A percentile compares a stretch with the other conserved stretches of the same genome.
These are phyloP conservation scores for Vanessa cardui DNA, from an alignment of 2,888 invertebrate genomes.

Conservation along the genomic window DNA sequence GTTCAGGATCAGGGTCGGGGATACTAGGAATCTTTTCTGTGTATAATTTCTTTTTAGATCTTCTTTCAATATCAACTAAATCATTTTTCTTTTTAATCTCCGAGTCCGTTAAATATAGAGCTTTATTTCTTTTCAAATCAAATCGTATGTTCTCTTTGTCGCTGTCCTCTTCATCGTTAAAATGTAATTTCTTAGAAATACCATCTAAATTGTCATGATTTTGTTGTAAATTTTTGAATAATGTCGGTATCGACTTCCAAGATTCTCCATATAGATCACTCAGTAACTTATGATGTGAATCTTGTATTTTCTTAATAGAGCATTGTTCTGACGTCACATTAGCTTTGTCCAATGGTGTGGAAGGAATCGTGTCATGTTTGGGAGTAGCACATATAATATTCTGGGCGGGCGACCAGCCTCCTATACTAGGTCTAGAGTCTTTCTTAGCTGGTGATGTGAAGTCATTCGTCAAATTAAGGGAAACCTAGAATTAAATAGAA, in stretches of 20 bases:
- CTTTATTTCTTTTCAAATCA: constrained; percentile 56
- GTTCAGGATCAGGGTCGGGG: constrained; percentile 35
- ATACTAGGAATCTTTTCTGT: constrained; percentile 66
- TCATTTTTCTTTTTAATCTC: constrained; percentile 56
- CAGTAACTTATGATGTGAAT: constrained; percentile 70
- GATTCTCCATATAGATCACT: constrained; percentile 81
- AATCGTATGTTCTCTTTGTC: constrained; percentile 68
- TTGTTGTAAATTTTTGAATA: constrained; percentile 63
- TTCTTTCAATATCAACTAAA: constrained; percentile 54
- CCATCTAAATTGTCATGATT: constrained; percentile 57
- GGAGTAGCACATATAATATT: constrained; percentile 69
- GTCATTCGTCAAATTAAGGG: constrained; percentile 59
- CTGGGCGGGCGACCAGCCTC: constrained; percentile 75
- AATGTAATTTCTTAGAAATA: constrained; percentile 63
- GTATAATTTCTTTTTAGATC: constrained; percentile 68
- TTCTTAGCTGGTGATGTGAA: constrained; percentile 47
- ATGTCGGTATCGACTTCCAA: constrained; percentile 78
- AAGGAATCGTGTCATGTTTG: constrained; percentile 57
- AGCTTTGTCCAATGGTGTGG: constrained; percentile 65
- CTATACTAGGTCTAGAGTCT: constrained; percentile 56
- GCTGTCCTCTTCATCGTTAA: constrained; percentile 62
- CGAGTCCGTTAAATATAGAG: constrained; percentile 65
- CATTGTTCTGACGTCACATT: constrained; percentile 72
- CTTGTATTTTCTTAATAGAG: constrained; percentile 66
- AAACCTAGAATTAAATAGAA: constrained; percentile 57